Evolutionary conservation across 2,113 vertebrate genomes (phyloP).

Genomic region (Apistogramma diplotaenia): DNA sequence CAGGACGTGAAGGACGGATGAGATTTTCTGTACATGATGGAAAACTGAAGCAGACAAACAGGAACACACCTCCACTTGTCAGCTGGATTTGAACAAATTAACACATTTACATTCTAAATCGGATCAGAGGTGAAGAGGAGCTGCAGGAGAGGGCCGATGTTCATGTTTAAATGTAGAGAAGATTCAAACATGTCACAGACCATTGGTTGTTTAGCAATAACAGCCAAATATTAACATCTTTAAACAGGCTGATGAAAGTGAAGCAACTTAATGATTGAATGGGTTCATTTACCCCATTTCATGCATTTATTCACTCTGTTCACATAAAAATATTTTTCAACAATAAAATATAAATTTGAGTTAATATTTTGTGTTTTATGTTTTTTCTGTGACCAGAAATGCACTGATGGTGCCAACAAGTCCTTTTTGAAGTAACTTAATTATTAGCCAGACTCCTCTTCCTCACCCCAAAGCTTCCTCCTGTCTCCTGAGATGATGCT

Average conservation of each 20-base stretch:
- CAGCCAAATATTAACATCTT: too few relatives aligned
- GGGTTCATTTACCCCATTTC: background rate
- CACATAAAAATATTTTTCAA: background rate
- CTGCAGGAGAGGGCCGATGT: background rate
- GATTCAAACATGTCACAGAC: background rate
- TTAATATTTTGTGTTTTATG: too few relatives aligned
- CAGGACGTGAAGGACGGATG: background rate
- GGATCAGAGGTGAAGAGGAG: background rate
- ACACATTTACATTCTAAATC: background rate
- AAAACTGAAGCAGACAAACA: background rate
- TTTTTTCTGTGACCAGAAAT: too few relatives aligned
- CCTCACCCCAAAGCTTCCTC: background rate
- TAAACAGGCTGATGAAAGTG: background rate
- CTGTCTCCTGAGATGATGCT: background rate
- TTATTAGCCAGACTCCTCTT: background rate
- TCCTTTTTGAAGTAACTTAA: too few relatives aligned
- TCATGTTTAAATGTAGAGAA: background rate
- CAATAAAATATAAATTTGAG: background rate
- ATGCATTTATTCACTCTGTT: background rate
- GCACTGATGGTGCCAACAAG: too few relatives aligned
- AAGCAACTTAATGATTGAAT: background rate
- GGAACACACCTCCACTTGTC: background rate
- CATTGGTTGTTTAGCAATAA: background rate
- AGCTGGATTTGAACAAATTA: background rate
- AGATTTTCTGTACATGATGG: background rate